Conservation (phyloP, 2,113 vertebrate genomes). For the Propithecus coquereli region DNA sequence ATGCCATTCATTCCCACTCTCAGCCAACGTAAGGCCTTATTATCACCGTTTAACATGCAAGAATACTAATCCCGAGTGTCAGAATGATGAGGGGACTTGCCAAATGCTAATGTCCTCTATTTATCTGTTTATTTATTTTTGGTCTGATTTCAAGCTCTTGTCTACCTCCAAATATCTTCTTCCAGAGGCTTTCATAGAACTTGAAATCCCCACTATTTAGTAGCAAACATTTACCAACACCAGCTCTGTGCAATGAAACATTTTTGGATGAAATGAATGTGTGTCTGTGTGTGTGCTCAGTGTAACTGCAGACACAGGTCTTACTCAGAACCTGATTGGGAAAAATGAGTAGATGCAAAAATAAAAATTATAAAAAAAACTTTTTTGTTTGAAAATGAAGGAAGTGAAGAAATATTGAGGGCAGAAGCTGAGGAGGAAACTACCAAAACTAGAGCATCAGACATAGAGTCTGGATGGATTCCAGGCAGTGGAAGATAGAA, state of each 20-base stretch:
- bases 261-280: background rate
- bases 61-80: background rate
- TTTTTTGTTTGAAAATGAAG: background rate
- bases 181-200: background rate
- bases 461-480: background rate
- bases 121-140: background rate
- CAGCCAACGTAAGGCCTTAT: background rate
- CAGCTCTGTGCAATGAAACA: background rate
- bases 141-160: conserved; percentile 39
- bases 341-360: background rate
- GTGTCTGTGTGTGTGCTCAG: background rate
- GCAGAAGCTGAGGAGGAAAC: background rate
- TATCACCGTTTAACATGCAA: background rate
- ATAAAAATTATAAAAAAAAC: background rate
- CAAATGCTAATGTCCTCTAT: background rate
- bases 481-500: background rate
- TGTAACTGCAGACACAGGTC: background rate
- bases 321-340: background rate
- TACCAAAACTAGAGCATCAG: background rate
- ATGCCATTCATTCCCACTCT: background rate
- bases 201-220: background rate
- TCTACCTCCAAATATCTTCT: conserved; percentile 16
- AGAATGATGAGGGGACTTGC: background rate
- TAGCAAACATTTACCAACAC: background rate
- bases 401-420: background rate